These are phyloP conservation scores for Microcebus ravelobensis DNA, from an alignment of 2,113 vertebrate genomes.

Conservation along the genomic window DNA sequence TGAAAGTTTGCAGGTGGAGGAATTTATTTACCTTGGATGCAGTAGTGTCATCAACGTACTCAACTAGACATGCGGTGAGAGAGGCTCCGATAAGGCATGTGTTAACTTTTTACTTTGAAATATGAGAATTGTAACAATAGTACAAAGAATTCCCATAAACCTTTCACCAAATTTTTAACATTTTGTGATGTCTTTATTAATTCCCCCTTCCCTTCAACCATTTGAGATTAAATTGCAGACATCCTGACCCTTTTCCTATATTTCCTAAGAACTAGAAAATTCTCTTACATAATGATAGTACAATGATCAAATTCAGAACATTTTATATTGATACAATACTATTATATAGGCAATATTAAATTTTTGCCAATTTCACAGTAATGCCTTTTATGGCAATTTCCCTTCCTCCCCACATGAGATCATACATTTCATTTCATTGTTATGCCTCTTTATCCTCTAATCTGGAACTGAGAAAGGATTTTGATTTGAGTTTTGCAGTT, in stretches of 20 bases:
- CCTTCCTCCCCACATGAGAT: background rate
- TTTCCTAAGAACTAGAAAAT: constrained; percentile 31
- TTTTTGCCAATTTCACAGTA: background rate
- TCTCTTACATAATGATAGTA: background rate
- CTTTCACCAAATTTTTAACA: background rate
- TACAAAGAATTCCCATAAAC: background rate
- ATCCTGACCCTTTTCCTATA: background rate
- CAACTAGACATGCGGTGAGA: background rate
- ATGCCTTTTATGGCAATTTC: background rate
- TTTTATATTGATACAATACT: background rate
- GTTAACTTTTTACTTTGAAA: constrained; percentile 22
- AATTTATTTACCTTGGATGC: background rate
- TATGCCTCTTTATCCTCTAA: background rate
- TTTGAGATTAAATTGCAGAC: constrained; percentile 18
- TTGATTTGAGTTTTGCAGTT: background rate
- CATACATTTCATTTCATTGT: background rate
- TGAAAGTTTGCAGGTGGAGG: background rate
- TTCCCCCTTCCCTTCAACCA: background rate
- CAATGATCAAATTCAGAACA: background rate
- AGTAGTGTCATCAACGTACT: background rate
- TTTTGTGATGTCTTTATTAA: background rate
- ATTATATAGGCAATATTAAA: background rate
- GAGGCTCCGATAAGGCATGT: background rate
- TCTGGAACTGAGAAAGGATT: background rate
- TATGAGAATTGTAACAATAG: background rate